Evolutionary conservation across 2,113 vertebrate genomes (phyloP).

Genomic region (Elanoides forficatus): DNA sequence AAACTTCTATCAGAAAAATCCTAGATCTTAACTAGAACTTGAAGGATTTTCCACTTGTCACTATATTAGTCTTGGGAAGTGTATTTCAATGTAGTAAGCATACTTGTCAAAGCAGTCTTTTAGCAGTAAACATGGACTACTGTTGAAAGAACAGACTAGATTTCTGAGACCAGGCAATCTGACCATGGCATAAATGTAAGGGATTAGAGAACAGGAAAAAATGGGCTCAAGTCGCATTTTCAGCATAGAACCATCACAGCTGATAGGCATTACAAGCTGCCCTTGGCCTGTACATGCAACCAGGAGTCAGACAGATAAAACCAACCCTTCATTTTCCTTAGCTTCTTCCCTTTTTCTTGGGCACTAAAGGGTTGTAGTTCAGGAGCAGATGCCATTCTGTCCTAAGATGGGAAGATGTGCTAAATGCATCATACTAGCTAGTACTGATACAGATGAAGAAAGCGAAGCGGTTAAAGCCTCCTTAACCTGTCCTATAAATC

Average conservation of each 20-base stretch:
- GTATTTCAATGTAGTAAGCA: not conserved
- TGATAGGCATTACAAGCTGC: not conserved
- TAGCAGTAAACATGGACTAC: not conserved
- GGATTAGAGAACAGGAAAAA: not conserved
- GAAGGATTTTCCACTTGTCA: not conserved
- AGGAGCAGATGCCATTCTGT: not conserved
- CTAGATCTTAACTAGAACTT: not conserved
- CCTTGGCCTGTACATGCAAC: not conserved
- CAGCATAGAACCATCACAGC: not conserved
- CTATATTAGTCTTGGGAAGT: not conserved
- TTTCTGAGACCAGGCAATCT: not conserved
- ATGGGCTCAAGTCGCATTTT: not conserved
- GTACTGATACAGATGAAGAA: not conserved
- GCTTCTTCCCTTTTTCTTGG: not conserved
- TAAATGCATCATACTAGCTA: not conserved
- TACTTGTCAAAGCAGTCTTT: not conserved
- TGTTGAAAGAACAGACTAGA: not conserved
- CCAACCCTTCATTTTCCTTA: not conserved
- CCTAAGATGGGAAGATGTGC: not conserved
- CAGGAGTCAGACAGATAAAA: not conserved
- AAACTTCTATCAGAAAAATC: not conserved
- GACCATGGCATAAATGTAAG: not conserved
- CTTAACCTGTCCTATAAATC: not conserved
- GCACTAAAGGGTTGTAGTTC: not conserved
- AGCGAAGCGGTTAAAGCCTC: not conserved